Evolutionary conservation across 1,140 invertebrate species (phyloP), one percentile per base, ranked within the genome.

Genomic region (Drosophila persimilis): DNA sequence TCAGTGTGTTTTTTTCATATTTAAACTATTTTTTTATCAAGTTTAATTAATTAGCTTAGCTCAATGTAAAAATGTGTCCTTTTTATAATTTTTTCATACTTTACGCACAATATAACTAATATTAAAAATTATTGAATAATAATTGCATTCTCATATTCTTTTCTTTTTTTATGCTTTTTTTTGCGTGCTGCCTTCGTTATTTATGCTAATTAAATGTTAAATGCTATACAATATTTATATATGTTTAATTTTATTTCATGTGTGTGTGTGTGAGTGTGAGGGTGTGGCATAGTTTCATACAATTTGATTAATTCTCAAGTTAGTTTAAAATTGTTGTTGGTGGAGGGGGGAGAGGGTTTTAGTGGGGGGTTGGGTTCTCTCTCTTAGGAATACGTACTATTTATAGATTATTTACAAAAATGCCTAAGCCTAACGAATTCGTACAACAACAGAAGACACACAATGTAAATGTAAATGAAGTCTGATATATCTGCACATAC

Each of bases 51-150:
- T 88, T 88, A 88, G 84, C 84, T 88, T 88, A 88, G 84, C 84
- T 88, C 79, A 73, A 84, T 88, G 69, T 88, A 89, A 88, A 89
- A 89, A 88, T 83, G 79, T 63, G 73, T 71, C 43, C 48, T 51
- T 73, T 63, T 60, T 75, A 47, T 62, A 55, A 11, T 48, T 29
- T 50, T 74, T 62, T 71, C 3, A 13, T 39, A 39, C 64, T 65
- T 63, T 61, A 57, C 80, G 80, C 80, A 85, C 72, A 84, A 83
- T 86, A 88, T 79, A 88, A 88, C 77, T 88, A 88, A 88, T 89
- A 79, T 84, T 88, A 77, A 81, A 89, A 88, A 88, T 89, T 88
- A 88, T 88, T 88, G 85, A 84, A 88, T 88, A 88, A 90, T 86
- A 89, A 77, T 90, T 89, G 78, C 78, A 90, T 61, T 77, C 35